Conservation (phyloP, 2,797 vertebrate genomes). For the Novumbra hubbsi region DNA sequence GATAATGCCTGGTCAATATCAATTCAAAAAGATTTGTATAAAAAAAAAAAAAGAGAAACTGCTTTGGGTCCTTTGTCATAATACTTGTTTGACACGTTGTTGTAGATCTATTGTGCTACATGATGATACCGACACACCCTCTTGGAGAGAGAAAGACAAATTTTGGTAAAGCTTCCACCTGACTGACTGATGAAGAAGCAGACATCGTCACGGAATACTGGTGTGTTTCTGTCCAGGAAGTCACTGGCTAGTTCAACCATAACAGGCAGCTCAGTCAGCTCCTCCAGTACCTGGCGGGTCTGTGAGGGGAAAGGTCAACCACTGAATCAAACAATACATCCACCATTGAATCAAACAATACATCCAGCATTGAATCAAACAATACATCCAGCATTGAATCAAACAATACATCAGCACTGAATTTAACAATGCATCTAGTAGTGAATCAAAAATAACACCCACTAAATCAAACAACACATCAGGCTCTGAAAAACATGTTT, state of each 20-base stretch:
- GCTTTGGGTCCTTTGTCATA: not conserved
- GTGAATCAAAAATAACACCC: too few relatives aligned
- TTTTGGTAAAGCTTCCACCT: slow-evolving; percentile 68
- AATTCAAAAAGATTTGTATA: too few relatives aligned
- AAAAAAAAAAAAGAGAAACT: not conserved
- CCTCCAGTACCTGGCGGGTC: slow-evolving; percentile 96
- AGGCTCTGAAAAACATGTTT: not conserved
- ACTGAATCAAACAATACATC: not conserved
- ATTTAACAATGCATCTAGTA: too few relatives aligned
- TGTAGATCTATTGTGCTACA: not conserved
- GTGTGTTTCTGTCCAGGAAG: slow-evolving; percentile 97
- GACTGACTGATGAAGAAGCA: slow-evolving; percentile 99
- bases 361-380: too few relatives aligned
- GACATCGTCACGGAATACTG: slow-evolving; percentile 95
- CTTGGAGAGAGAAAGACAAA: slow-evolving; percentile 23
- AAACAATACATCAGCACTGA: too few relatives aligned
- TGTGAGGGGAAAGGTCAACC: slow-evolving; percentile 53
- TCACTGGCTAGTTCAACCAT: slow-evolving; percentile 98
- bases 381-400: too few relatives aligned
- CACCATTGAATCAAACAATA: too few relatives aligned
- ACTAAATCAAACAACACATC: too few relatives aligned
- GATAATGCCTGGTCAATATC: not conserved
- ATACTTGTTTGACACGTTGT: not conserved
- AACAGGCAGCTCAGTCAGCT: slow-evolving; percentile 93
- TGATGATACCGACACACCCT: not conserved